Base-by-base conservation (phyloP, 2,888 invertebrate species). In the Fragum fragum region DNA sequence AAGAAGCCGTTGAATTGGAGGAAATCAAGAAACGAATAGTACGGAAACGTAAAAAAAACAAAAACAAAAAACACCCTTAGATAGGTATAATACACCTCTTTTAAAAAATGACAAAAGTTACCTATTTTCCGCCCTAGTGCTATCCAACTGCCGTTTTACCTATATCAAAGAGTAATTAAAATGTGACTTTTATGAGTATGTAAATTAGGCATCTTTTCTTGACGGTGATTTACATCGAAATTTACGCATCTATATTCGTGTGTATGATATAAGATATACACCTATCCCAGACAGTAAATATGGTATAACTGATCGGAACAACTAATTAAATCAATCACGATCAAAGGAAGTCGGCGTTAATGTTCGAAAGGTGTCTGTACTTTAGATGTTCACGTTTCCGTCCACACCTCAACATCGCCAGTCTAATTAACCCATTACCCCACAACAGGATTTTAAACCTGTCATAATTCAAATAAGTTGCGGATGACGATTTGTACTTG, bases 91-190 rank as follows among this genome's bases (percentile, higher is more conserved):
- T 39, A 39, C 14, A n/a, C n/a, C n/a, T n/a, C n/a, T n/a, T n/a
- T n/a, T 36, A 9, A 9, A 36, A 36, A 36, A 36, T 36, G 32
- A 47, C 47, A 47, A 47, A 47, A 18, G 47, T 47, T 47, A 47
- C 47, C 47, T 47, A 47, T n/a, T 47, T 47, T 47, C n/a, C 47
- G 47, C 47, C 47, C 47, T n/a, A 14, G 47, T 47, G 47, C 47
- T 47, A 47, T 47, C 47, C 47, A 47, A 47, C 47, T 47, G 47
- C 47, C 47, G 47, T n/a, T 18, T 47, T 47, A 47, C 47, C n/a
- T 47, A 47, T 47, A n/a, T 47, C 14, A 47, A 47, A 47, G 47
- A 47, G n/a, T 47, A 47, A 47, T 47, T 47, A 47, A 47, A 47
- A 18, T 47, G n/a, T 47, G 47, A 47, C 47, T 47, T 47, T 47